A percentile compares a stretch with the other conserved stretches of the same genome.
Conservation (phyloP, 2,797 vertebrate genomes). For the Dipus sagitta region DNA sequence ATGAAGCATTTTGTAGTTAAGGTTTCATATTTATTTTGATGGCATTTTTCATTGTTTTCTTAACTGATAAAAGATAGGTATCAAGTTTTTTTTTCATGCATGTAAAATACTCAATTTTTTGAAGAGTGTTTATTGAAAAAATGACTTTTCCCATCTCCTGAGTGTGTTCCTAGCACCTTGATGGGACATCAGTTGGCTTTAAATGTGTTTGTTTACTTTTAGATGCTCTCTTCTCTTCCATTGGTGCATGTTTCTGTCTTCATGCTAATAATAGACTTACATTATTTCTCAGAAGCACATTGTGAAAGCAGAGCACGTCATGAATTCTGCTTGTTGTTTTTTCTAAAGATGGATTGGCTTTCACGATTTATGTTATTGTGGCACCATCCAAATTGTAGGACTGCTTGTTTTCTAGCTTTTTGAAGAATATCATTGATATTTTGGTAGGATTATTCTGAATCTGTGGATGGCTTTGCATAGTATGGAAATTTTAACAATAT, state of each 20-base stretch:
- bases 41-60: not conserved
- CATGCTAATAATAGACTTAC: not conserved
- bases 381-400: not conserved
- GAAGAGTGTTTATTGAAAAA: not conserved
- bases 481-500: not conserved
- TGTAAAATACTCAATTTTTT: not conserved
- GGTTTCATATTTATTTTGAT: no score
- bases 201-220: not conserved
- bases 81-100: not conserved
- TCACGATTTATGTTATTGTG: not conserved
- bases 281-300: not conserved
- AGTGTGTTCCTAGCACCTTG: not conserved
- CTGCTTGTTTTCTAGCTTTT: not conserved
- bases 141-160: not conserved
- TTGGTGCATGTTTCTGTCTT: not conserved
- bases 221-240: not conserved
- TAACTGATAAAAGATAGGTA: not conserved
- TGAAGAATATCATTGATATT: not conserved
- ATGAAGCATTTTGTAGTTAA: no score
- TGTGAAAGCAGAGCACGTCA: not conserved
- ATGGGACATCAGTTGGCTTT: not conserved
- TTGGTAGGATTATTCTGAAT: not conserved
- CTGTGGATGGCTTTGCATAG: not conserved
- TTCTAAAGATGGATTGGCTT: not conserved
- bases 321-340: not conserved